Evolutionary conservation across 2,797 vertebrate species (phyloP).

Genomic region (Gadopsis marmoratus): DNA sequence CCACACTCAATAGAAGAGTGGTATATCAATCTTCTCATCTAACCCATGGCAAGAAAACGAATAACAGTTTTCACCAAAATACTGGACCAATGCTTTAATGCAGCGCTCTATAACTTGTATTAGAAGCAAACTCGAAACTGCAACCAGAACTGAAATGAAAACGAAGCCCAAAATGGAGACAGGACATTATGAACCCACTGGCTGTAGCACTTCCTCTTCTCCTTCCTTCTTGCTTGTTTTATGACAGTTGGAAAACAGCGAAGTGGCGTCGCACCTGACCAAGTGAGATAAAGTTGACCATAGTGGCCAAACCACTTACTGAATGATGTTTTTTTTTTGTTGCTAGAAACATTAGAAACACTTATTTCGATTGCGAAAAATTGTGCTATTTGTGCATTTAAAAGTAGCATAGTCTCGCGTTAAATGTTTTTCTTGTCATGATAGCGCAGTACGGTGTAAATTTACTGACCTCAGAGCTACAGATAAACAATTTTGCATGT

Average conservation of each 20-base stretch:
- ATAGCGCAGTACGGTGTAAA: background rate
- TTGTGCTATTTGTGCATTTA: background rate
- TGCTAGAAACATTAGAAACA: background rate
- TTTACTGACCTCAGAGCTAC: background rate
- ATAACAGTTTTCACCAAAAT: background rate
- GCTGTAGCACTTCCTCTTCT: background rate
- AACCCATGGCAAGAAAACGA: background rate
- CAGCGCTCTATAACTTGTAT: background rate
- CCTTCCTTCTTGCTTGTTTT: background rate
- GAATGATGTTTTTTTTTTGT: background rate
- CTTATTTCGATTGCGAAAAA: background rate
- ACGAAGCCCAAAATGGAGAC: background rate
- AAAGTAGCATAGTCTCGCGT: background rate
- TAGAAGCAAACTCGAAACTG: background rate
- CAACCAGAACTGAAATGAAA: background rate
- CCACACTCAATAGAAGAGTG: background rate
- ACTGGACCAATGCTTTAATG: background rate
- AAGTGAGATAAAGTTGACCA: background rate
- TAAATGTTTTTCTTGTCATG: background rate
- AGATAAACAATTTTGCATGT: constrained; percentile 8
- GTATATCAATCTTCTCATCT: background rate
- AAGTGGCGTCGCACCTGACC: background rate
- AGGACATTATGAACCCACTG: background rate
- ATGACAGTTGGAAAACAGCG: background rate
- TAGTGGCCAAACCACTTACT: background rate